phyloP scores from a whole-genome alignment of 1,140 invertebrate species.

The Cydia strobilella region DNA sequence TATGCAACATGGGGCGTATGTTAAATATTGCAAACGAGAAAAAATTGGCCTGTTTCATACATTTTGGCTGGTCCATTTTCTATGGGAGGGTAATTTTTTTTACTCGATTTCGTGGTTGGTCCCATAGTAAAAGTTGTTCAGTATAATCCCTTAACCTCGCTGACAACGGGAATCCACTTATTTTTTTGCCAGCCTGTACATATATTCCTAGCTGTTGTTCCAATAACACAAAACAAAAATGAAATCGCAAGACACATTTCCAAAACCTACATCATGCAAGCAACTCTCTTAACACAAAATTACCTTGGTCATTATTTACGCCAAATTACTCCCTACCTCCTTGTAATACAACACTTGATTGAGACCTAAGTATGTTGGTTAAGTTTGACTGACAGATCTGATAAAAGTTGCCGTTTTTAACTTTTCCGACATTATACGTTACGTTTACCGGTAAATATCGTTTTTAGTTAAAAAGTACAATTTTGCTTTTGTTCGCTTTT shows the following conservation, averaged over 20 bases:
- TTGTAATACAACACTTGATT: background rate
- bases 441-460: background rate
- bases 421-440: constrained; percentile 3
- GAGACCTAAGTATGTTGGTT: background rate
- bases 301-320: background rate
- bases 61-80: too few relatives aligned
- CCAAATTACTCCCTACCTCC: background rate
- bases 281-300: background rate
- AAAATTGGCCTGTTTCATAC: too few relatives aligned
- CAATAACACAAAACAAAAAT: background rate
- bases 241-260: background rate
- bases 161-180: too few relatives aligned
- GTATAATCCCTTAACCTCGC: too few relatives aligned
- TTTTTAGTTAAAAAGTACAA: background rate
- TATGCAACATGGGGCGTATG: too few relatives aligned
- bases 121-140: too few relatives aligned
- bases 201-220: too few relatives aligned
- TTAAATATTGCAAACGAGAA: too few relatives aligned
- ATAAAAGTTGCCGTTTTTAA: constrained; percentile 3
- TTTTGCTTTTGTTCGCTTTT: background rate
- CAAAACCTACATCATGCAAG: background rate
- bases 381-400: constrained; percentile 16
- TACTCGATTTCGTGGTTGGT: too few relatives aligned
- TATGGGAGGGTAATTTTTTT: too few relatives aligned
- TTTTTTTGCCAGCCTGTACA: too few relatives aligned